These are phyloP conservation scores for Harpegnathos saltator DNA, from an alignment of 1,140 invertebrate species.

Conservation along the genomic window DNA sequence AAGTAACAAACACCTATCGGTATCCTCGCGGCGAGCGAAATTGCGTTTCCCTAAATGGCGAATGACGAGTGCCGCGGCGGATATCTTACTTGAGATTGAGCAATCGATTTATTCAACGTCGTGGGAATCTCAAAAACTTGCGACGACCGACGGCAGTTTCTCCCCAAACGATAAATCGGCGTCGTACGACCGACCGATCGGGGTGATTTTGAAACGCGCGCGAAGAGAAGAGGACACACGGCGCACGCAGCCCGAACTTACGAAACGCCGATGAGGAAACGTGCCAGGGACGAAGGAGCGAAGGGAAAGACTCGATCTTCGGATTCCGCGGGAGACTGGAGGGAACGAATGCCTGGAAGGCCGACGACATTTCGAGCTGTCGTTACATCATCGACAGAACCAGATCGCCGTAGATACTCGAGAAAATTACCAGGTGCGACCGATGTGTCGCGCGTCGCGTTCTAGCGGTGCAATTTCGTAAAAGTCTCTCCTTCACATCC, in stretches of 20 bases:
- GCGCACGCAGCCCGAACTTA: slow-evolving; percentile 52
- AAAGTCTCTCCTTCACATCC: slow-evolving; percentile 31
- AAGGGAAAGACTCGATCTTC: slow-evolving; percentile 73
- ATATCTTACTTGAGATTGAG: not conserved
- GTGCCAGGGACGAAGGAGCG: slow-evolving; percentile 73
- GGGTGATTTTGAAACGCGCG: slow-evolving; percentile 40
- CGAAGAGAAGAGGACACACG: slow-evolving; percentile 37
- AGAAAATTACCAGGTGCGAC: slow-evolving; percentile 64
- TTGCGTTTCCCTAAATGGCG: too few species aligned
- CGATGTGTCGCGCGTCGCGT: slow-evolving; percentile 46
- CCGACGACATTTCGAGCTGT: slow-evolving; percentile 75
- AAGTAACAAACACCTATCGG: too few species aligned
- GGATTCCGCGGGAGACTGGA: slow-evolving; percentile 71
- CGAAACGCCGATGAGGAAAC: slow-evolving; percentile 73
- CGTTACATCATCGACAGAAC: slow-evolving; percentile 76
- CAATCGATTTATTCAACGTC: not conserved
- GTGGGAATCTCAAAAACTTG: not conserved
- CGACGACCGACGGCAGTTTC: not conserved
- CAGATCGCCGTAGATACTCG: slow-evolving; percentile 70
- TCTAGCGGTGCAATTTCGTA: slow-evolving; percentile 51
- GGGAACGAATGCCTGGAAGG: slow-evolving; percentile 74
- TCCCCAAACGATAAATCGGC: too few species aligned
- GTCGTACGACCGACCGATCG: not conserved
- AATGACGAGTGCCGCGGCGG: too few species aligned
- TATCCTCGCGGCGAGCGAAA: too few species aligned